Evolutionary conservation across 1,140 invertebrate species (phyloP).

Genomic region (Drosophila lacteicornis): DNA sequence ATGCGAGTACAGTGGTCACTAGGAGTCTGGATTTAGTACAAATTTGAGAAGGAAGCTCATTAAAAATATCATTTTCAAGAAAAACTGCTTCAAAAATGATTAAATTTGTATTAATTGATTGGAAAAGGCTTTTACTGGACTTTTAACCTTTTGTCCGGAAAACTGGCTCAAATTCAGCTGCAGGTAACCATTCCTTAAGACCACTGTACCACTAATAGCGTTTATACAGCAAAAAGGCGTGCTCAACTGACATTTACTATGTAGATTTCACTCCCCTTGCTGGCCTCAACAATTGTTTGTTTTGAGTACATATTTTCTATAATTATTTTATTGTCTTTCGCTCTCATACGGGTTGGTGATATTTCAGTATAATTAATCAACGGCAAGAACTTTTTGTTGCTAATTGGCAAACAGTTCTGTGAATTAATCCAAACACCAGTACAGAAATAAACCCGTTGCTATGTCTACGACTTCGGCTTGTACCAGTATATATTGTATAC

Average conservation of each 20-base stretch:
- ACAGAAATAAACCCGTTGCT: slow-evolving; percentile 43
- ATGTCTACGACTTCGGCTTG: slow-evolving; percentile 19
- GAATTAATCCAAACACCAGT: slow-evolving; percentile 29
- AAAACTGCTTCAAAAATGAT: too few species aligned
- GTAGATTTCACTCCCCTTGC: slow-evolving; percentile 35
- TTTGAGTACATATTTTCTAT: slow-evolving; percentile 30
- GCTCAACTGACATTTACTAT: slow-evolving; percentile 72
- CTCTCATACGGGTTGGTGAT: slow-evolving; percentile 24
- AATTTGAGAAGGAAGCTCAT: too few species aligned
- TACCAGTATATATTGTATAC: slow-evolving; percentile 5
- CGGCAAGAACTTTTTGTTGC: slow-evolving; percentile 31
- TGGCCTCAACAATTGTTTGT: slow-evolving; percentile 29
- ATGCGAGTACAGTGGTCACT: too few species aligned
- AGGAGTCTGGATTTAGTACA: too few species aligned
- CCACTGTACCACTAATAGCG: background rate
- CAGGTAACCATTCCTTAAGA: background rate
- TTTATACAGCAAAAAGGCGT: slow-evolving; percentile 34
- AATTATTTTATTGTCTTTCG: slow-evolving; percentile 61
- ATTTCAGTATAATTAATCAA: slow-evolving; percentile 44
- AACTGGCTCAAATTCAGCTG: background rate
- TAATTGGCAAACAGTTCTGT: slow-evolving; percentile 38
- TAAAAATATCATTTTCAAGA: too few species aligned
- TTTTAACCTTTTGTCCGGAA: too few species aligned
- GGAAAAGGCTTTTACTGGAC: too few species aligned
- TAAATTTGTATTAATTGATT: too few species aligned